phyloP scores from a whole-genome alignment of 1,140 invertebrate species.

The Mercenaria mercenaria region DNA sequence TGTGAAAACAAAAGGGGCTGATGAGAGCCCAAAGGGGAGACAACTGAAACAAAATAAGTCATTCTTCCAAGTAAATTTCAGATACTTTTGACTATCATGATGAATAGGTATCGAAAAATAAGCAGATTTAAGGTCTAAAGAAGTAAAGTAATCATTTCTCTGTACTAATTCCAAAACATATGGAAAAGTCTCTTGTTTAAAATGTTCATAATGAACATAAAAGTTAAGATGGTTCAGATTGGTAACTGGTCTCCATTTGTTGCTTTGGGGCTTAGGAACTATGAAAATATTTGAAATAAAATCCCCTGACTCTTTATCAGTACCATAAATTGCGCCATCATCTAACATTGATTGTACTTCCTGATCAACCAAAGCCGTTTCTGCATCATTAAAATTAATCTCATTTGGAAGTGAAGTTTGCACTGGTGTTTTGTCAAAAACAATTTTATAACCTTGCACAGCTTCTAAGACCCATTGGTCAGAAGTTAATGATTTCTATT shows the following conservation, averaged over 20 bases:
- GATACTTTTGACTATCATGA: constrained; percentile 50
- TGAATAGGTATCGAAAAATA: constrained; percentile 66
- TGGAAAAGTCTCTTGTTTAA: constrained; percentile 68
- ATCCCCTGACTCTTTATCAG: constrained; percentile 6
- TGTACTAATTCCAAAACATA: constrained; percentile 47
- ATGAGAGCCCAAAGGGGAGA: too few relatives aligned
- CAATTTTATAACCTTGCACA: constrained; percentile 29
- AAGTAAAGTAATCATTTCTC: too few relatives aligned
- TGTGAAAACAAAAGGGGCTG: constrained; percentile 34
- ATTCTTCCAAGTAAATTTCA: constrained; percentile 60
- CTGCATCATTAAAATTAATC: constrained; percentile 10
- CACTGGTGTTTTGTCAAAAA: constrained; percentile 6
- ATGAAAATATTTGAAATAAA: constrained; percentile 71
- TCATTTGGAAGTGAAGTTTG: not conserved
- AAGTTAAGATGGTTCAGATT: constrained; percentile 55
- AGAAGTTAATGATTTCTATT: constrained; percentile 15
- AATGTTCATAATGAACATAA: constrained; percentile 68
- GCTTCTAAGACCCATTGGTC: constrained; percentile 15
- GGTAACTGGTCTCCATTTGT: constrained; percentile 55
- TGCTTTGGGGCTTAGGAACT: constrained; percentile 64
- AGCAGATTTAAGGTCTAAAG: constrained; percentile 54
- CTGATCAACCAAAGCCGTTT: not conserved
- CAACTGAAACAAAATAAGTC: constrained; percentile 44
- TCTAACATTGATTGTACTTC: constrained; percentile 13
- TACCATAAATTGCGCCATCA: constrained; percentile 3